Evolutionary conservation across 2,888 invertebrate species (phyloP), one percentile per base, ranked within the genome.

Genomic region (Alentia gelatinosa): DNA sequence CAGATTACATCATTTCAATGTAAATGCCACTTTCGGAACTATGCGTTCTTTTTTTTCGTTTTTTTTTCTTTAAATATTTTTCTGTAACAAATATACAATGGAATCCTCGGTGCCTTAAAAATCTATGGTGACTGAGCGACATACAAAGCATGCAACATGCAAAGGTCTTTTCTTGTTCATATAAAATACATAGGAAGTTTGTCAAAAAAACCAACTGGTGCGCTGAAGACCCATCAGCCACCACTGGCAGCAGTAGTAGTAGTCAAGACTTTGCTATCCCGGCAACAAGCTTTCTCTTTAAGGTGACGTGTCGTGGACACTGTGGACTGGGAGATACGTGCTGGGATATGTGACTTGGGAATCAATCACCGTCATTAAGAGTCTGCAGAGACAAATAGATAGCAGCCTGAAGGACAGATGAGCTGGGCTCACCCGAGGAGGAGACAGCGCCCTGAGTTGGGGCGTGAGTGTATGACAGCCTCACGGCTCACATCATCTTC

Each of bases 401-500:
- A 79, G 79, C 79, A 79, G 79, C 79, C 79, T 79, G 39, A 79
- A 79, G 79, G 39, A 79, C n/a, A 35, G 79, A n/a, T 35, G 79
- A 79, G 79, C 79, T 79, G 19, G 79, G 79, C 39, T 39, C 79
- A 37, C 79, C 79, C 79, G 47, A 15, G 15, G 56, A 56, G 19
- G 56, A 56, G 56, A 56, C n/a, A n/a, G n/a, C 30, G 68, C 33
- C 26, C 68, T n/a, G 12, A 68, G 30, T 68, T 30, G 4, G 26
- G 26, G 68, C 68, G n/a, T 12, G 3, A 68, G 68, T 68, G 30
- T 30, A 26, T 30, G 1, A 1, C 30, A 68, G 68, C 68, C 68
- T 1, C 26, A 12, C 4, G n/a, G n/a, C 40, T 89, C 83, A 89
- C 39, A 86, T 86, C 37, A 79, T 91, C 47, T 91, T 91, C 79